phyloP scores from a whole-genome alignment of 2,113 vertebrate species.

The Eurypyga helias region DNA sequence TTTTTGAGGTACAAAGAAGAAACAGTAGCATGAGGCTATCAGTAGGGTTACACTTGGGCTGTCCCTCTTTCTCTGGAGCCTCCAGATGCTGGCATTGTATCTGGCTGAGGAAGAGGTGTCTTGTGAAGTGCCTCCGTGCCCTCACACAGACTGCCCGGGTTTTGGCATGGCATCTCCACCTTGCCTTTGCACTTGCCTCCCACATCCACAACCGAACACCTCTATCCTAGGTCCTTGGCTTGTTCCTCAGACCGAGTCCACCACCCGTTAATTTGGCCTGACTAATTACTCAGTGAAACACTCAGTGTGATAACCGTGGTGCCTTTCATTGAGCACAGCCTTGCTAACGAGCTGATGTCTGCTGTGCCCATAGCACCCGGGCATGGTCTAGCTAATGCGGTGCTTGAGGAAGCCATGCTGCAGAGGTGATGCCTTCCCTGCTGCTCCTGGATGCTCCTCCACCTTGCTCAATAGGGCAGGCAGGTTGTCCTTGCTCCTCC shows the following conservation, averaged over 20 bases:
- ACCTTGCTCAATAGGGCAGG: background rate
- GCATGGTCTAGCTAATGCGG: background rate
- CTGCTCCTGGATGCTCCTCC: background rate
- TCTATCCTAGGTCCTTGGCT: background rate
- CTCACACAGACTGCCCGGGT: background rate
- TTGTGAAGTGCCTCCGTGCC: background rate
- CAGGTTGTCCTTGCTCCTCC: background rate
- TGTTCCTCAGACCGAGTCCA: background rate
- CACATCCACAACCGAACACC: accelerated
- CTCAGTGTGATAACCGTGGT: background rate
- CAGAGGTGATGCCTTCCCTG: background rate
- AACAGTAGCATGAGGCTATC: background rate
- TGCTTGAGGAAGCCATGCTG: background rate
- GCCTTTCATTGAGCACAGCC: background rate
- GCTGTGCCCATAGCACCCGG: background rate
- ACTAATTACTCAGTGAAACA: background rate
- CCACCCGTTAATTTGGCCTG: background rate
- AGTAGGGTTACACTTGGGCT: background rate
- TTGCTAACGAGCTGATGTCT: accelerated
- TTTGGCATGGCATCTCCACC: background rate
- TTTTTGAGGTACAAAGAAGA: background rate
- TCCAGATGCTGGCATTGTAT: background rate
- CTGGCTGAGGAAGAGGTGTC: background rate
- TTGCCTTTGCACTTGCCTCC: background rate
- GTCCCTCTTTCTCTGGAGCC: background rate